Evolutionary conservation across 2,888 invertebrate genomes (phyloP), one percentile per base, ranked within the genome.

Genomic region (Neoitamus cyanurus): DNA sequence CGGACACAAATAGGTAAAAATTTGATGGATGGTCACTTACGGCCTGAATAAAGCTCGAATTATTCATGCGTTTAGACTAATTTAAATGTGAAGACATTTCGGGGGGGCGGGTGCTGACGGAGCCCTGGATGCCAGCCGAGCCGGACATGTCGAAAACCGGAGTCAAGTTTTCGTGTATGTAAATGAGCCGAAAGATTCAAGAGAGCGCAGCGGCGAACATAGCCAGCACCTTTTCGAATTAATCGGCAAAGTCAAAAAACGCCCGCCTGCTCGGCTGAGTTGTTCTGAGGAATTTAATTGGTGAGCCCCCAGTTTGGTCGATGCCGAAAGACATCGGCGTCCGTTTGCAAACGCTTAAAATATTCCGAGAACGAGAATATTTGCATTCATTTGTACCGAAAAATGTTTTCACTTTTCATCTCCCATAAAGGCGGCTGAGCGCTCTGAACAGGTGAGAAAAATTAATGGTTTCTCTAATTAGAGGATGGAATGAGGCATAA

Each of bases 1-100:
- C 37, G 3, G 75, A 75, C 75, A 75, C 75, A 75, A 75, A 37
- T 75, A 75, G 37, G 75, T 75, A 75, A 75, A 42, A 75, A 75
- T 42, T 75, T 75, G 75, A 75, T 75, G 42, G 75, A 75, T 75
- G 37, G 28, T 75, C 37, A 28, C 42, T 11, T 42, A 28, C 3
- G 34, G 42, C 25, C 9, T 6, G 25, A 75, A 42, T 75, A 75
- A 75, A 28, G n/a, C 75, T 9, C 28, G 42, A 75, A 75, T 42
- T 75, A 75, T 75, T 75, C 25, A 75, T 75, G 37, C 28, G 42
- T 42, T 75, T 75, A 75, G 42, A 42, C 37, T 34, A 37, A 75
- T 75, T 75, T 30, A 37, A 42, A 25, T 37, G 20, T 15, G 70
- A 7, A 48, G 70, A 70, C 11, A 70, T 70, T 13, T 30, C 13